Base-by-base conservation (phyloP, 2,888 invertebrate species). In the Phyto melanocephala region DNA sequence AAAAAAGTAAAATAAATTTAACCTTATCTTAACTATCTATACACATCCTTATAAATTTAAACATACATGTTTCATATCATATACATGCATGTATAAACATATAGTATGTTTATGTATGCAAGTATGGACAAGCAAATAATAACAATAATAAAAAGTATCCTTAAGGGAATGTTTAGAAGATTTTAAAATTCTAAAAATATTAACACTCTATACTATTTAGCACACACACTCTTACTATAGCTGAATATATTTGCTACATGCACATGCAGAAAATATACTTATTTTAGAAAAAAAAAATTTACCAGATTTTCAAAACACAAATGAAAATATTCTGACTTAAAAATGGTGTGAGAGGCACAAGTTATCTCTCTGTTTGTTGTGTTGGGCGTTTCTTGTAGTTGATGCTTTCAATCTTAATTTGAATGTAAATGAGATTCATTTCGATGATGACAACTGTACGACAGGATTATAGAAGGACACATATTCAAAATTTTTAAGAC, bases 351-450 rank as follows among this genome's bases (percentile, higher is more conserved):
- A 17, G 50, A 52, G 40, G 10, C 24, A 24, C 24, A 35, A 24
- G n/a, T 4, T 40, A 22, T 65, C 6, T 58, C 33, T 24, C 11
- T 35, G n/a, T 20, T 35, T 37, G 11, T 35, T 50, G 11, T n/a
- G 10, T 68, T 5, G 13, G 13, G 60, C 70, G 20, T 17, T 35
- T 28, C 17, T 45, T 22, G 1, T 40, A 47, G 62, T 58, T 40
- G 81, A 63, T 71, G 42, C 24, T 72, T 85, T 83, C 79, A 81
- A 84, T 86, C 72, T 81, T 86, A 86, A 85, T 84, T 85, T 84
- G 84, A 84, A 83, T 84, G 84, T 71, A 84, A 85, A 86, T 86
- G 84, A 85, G 84, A 84, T 85, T 85, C 85, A 85, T 84, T 86
- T 81, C 56, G 50, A 77, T 78, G 75, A 70, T 78, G 77, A 82